Base-by-base conservation (phyloP, 1,140 invertebrate species). In the Pachyrhynchus sulphureomaculatus region DNA sequence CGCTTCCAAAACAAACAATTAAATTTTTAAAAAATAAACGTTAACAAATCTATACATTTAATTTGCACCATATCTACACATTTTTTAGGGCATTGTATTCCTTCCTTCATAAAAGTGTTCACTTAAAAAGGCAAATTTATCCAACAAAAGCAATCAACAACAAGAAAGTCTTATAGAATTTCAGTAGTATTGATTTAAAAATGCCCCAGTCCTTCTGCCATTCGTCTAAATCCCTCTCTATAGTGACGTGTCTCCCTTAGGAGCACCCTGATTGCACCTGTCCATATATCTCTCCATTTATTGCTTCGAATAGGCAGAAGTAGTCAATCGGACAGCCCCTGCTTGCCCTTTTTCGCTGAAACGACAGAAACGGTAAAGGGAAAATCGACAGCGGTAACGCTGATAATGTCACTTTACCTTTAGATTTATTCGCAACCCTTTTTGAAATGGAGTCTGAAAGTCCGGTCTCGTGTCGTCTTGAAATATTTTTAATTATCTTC, bases 381-480 rank as follows among this genome's bases (percentile, higher is more conserved):
- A 65, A 60, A 72, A 69, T 68, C 61, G 65, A 69, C 66, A 56
- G 32, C 64, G 52, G 61, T 65, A 66, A 56, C 61, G 61, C 66
- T 65, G 67, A 70, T 73, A 72, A 71, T 70, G 71, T 73, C 69
- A 70, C 62, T 67, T 67, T 56, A 72, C 68, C 69, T 72, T 71
- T 65, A 72, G 66, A 72, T 72, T 72, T 71, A 72, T 72, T 64
- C 68, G 37, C 44, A 68, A 68, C 64, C 68, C 65, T 64, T 70
- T 55, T 47, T 23, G 36, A 53, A 39, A 44, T 39, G 9, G 4
- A 32, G 48, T 61, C 17, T 4, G 18, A 21, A 21, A 42, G 39
- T 42, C 39, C 39, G 13, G 58, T 53, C 26, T 37, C 36, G 41
- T 53, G 26, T 61, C 58, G 36, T 32, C 48, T 61, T 45, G 58